Evolutionary conservation across 2,797 vertebrate genomes (phyloP).

Genomic region (Sebastes jordani): DNA sequence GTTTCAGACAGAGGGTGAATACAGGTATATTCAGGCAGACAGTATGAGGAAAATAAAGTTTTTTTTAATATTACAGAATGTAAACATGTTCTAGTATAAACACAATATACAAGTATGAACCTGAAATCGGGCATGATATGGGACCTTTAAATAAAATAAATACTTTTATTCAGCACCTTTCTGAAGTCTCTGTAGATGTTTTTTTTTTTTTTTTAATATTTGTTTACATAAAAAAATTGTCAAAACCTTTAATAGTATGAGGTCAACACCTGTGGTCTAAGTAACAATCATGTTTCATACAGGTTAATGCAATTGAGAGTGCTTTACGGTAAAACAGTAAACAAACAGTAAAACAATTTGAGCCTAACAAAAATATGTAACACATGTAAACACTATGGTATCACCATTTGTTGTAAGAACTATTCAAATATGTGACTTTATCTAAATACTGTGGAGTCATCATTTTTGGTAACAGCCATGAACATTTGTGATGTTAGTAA

Average conservation of each 20-base stretch:
- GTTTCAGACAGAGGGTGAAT: too few relatives aligned
- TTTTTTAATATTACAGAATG: too few relatives aligned
- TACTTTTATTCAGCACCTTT: too few relatives aligned
- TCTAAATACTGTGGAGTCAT: neutral
- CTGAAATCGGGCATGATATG: too few relatives aligned
- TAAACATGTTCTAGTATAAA: too few relatives aligned
- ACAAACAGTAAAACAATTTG: neutral
- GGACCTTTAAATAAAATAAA: too few relatives aligned
- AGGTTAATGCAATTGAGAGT: neutral
- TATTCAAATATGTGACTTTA: neutral
- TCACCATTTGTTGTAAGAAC: neutral
- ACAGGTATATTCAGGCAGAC: too few relatives aligned
- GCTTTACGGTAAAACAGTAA: neutral
- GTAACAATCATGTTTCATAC: neutral
- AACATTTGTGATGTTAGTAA: neutral
- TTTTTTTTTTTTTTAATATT: too few relatives aligned
- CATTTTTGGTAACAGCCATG: neutral
- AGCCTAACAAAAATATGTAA: neutral
- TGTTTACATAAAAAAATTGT: too few relatives aligned
- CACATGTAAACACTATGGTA: neutral
- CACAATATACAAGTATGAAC: too few relatives aligned
- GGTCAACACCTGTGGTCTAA: neutral
- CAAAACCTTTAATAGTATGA: neutral
- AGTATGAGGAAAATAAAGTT: fast-evolving
- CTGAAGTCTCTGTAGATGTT: too few relatives aligned